phyloP scores from a whole-genome alignment of 2,113 vertebrate species.

The Steatornis caripensis region DNA sequence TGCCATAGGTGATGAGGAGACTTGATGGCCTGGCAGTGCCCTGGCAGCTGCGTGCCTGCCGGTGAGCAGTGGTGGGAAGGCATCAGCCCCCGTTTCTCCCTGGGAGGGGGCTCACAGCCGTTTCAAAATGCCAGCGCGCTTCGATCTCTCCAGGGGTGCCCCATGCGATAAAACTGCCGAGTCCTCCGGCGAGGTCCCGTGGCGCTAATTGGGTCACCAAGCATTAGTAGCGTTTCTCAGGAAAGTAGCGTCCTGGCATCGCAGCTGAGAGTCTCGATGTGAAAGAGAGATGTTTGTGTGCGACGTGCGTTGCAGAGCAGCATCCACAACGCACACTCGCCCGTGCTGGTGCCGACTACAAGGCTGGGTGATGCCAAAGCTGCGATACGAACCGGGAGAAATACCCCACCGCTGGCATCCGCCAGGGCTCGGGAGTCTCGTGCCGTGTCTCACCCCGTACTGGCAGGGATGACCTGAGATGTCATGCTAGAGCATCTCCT shows the following conservation, averaged over 20 bases:
- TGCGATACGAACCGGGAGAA: not conserved
- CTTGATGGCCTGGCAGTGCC: too few relatives aligned
- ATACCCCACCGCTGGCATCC: not conserved
- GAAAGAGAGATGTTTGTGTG: not conserved
- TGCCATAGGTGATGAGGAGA: not conserved
- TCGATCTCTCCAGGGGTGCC: not conserved
- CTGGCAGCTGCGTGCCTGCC: not conserved
- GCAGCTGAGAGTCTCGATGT: not conserved
- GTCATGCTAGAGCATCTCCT: not conserved
- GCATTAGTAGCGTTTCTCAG: not conserved
- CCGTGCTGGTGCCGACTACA: fast-evolving
- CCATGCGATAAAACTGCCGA: fast-evolving
- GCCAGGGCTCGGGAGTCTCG: not conserved
- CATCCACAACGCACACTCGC: fast-evolving
- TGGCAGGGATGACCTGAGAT: not conserved
- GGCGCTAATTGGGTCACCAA: not conserved
- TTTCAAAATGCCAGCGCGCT: not conserved
- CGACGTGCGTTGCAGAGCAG: fast-evolving
- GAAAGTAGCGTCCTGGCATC: not conserved
- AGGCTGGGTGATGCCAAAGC: fast-evolving
- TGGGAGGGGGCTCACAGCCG: not conserved
- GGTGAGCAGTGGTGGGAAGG: not conserved
- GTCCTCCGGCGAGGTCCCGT: not conserved
- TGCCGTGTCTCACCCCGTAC: fast-evolving
- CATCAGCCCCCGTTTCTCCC: not conserved